Conservation (phyloP, 2,888 invertebrate genomes). For the Andrena flavipes region DNA sequence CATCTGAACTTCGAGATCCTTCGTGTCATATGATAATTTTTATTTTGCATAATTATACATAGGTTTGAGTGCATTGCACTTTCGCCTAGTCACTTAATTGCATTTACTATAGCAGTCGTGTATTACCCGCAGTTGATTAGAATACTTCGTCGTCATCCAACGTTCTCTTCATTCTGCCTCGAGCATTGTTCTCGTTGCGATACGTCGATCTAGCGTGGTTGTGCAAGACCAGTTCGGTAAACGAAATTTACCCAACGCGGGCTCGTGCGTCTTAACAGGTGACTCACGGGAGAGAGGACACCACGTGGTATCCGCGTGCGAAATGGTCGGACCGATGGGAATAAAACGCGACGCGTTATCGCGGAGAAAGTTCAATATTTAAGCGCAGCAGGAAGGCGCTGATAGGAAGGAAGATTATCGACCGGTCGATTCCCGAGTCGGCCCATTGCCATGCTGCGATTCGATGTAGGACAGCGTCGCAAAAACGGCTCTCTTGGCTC, state of each 20-base stretch:
- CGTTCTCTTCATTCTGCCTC: neutral
- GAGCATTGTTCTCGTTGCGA: neutral
- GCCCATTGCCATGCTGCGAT: conserved; percentile 56
- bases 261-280: conserved; percentile 39
- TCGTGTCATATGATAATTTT: too few species aligned
- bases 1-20: too few species aligned
- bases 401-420: conserved; percentile 67
- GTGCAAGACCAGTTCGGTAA: neutral
- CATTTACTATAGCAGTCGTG: conserved; percentile 10
- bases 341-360: conserved; percentile 27
- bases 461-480: conserved; percentile 71
- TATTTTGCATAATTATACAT: too few species aligned
- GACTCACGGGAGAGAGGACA: conserved; percentile 10
- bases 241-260: neutral
- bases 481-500: conserved; percentile 71
- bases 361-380: conserved; percentile 30
- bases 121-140: neutral
- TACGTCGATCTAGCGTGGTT: neutral
- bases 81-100: neutral
- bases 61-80: neutral
- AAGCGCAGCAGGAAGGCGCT: conserved; percentile 44
- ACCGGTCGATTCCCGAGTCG: conserved; percentile 41
- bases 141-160: neutral
- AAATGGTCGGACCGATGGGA: conserved; percentile 13
- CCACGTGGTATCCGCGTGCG: conserved; percentile 16